Base-by-base conservation (phyloP, 2,888 invertebrate species). In the Drosophila prolongata region DNA sequence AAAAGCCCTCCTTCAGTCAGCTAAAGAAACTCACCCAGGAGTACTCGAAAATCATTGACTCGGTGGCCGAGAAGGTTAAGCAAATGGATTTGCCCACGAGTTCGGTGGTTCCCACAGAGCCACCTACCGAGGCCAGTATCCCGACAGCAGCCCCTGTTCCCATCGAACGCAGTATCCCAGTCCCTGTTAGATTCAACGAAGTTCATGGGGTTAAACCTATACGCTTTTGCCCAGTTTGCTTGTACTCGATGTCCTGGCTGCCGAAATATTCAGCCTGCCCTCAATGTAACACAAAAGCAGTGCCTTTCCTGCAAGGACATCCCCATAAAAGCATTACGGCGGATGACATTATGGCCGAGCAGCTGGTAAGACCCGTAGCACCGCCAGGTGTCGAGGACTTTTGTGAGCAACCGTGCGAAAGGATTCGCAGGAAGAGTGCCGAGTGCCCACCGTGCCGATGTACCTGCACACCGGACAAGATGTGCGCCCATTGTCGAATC, bases 261-360 rank as follows among this genome's bases (percentile, higher is more conserved):
- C 91, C 92, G 24, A 92, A 93, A 77, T 92, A 93, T 87, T 92
- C 92, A 10, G 78, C 91, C 1, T 90, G 91, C 59, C 91, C 90
- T 1, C 89, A 83, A 54, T 92, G 91, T 70, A 80, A 89, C 10
- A 85, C 85, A 40, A 89, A 90, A 19, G 78, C 90, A 1, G 62
- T 86, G 27, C 90, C 90, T 0, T 55, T 77, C 10, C 35, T 81
- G 6, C 71, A 73, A 0, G 27, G 79, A 24, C 70, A 62, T 10
- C 24, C 66, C 0, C 78, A 80, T 13, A 76, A 83, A 4, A 64
- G 74, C n/a, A 44, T 81, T 0, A 90, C 84, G 0, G 90, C 90
- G 0, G 82, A 87, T 13, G 72, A 90, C 37, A 86, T 92, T 3
- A 19, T 92, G 0, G 50, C 81, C 16, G 78, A 90, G 35, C 87